Conservation (phyloP, 2,797 vertebrate genomes). For the Megaceryle alcyon region DNA sequence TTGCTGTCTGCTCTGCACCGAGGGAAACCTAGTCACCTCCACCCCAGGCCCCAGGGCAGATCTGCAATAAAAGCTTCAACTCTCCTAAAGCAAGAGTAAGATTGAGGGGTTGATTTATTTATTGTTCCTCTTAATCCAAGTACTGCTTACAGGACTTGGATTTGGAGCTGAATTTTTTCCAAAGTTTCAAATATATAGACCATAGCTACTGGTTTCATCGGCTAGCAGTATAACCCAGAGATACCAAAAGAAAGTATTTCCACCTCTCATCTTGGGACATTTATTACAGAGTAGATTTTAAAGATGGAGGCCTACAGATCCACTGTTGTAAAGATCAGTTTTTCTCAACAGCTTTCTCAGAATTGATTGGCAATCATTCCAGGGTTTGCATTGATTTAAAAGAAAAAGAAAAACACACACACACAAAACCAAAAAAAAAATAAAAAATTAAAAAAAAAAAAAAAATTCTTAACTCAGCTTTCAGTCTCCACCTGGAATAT, state of each 20-base stretch:
- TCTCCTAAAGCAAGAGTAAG: background rate
- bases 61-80: background rate
- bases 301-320: background rate
- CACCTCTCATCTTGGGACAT: background rate
- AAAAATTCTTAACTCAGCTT: background rate
- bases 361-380: background rate
- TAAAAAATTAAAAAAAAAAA: too few relatives aligned
- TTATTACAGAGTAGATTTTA: background rate
- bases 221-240: background rate
- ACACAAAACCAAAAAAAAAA: too few relatives aligned
- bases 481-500: background rate
- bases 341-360: background rate
- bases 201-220: background rate
- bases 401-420: too few relatives aligned
- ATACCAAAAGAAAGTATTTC: background rate
- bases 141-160: background rate
- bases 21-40: background rate
- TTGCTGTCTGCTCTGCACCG: background rate
- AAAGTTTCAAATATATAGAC: background rate
- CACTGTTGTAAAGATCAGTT: background rate
- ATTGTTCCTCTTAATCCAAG: background rate
- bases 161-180: background rate
- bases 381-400: background rate
- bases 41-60: background rate
- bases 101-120: fast-evolving